phyloP scores from a whole-genome alignment of 2,113 vertebrate species.

The Pyrgilauda ruficollis region DNA sequence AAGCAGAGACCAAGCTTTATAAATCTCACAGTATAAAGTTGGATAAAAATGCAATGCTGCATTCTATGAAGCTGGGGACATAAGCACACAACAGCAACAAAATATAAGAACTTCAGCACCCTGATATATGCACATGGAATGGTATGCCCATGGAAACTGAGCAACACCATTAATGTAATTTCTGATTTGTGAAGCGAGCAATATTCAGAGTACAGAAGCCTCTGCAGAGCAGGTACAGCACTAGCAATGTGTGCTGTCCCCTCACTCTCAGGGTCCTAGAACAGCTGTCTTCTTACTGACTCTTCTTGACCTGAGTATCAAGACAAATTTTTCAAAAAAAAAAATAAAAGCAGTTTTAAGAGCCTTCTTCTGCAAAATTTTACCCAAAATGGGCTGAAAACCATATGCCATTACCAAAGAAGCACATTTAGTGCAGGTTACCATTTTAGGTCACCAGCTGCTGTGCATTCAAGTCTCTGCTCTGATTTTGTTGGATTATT shows the following conservation, averaged over 20 bases:
- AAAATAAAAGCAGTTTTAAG: background rate
- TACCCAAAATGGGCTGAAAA: background rate
- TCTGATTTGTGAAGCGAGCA: background rate
- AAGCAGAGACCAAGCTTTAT: background rate
- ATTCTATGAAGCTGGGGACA: background rate
- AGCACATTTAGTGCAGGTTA: background rate
- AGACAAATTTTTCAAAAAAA: background rate
- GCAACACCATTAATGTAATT: background rate
- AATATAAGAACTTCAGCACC: background rate
- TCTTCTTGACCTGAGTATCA: background rate
- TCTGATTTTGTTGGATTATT: background rate
- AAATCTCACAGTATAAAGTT: background rate
- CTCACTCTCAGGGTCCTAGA: background rate
- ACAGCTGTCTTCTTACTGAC: background rate
- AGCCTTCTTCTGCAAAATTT: background rate
- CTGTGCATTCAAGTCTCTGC: background rate
- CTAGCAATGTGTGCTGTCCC: rapidly evolving
- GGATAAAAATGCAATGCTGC: background rate
- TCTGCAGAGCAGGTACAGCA: background rate
- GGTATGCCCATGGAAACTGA: background rate
- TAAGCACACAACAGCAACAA: background rate
- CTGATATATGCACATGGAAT: background rate
- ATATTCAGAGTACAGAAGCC: background rate
- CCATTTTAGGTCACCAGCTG: background rate
- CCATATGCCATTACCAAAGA: background rate